Percentiles rank a stretch among this genome's conserved stretches.
Conservation (phyloP, 1,140 invertebrate species). For the Drosophila elegans region DNA sequence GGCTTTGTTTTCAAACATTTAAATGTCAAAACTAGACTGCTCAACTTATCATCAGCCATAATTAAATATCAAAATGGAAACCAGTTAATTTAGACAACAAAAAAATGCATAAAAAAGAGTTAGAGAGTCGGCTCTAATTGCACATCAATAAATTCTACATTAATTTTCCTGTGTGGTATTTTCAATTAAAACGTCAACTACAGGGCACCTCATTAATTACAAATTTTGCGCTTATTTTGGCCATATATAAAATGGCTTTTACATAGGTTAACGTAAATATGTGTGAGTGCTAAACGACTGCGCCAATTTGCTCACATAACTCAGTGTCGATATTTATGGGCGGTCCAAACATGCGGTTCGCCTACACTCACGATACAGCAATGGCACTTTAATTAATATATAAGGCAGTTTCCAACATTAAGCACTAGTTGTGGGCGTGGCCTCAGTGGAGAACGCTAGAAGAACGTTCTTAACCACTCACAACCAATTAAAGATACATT, state of each 20-base stretch:
- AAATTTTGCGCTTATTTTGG: constrained; percentile 66
- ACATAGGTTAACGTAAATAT: constrained; percentile 11
- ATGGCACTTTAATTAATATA: constrained; percentile 15
- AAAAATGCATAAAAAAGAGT: constrained; percentile 15
- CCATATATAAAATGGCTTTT: constrained; percentile 46
- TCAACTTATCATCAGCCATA: constrained; percentile 4
- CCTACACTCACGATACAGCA: constrained; percentile 20
- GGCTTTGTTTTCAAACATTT: constrained; percentile 32
- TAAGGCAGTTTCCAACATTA: constrained; percentile 6
- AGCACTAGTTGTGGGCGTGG: constrained; percentile 57
- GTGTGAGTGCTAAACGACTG: constrained; percentile 46
- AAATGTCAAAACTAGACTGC: constrained; percentile 29
- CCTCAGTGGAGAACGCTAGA: constrained; percentile 8
- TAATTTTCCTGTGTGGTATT: constrained; percentile 54
- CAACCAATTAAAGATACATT: constrained; percentile 67
- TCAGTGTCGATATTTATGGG: constrained; percentile 75
- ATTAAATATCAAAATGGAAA: constrained; percentile 20
- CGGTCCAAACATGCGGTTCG: constrained; percentile 27
- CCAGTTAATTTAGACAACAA: constrained; percentile 1
- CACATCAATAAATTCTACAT: constrained; percentile 59
- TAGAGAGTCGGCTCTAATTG: constrained; percentile 53
- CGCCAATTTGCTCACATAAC: constrained; percentile 64
- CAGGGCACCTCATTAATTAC: constrained; percentile 69
- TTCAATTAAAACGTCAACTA: constrained; percentile 75
- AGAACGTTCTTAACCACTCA: constrained; percentile 48